Evolutionary conservation across 2,888 invertebrate species (phyloP), one percentile per base, ranked within the genome.

Genomic region (Cerceris rybyensis): DNA sequence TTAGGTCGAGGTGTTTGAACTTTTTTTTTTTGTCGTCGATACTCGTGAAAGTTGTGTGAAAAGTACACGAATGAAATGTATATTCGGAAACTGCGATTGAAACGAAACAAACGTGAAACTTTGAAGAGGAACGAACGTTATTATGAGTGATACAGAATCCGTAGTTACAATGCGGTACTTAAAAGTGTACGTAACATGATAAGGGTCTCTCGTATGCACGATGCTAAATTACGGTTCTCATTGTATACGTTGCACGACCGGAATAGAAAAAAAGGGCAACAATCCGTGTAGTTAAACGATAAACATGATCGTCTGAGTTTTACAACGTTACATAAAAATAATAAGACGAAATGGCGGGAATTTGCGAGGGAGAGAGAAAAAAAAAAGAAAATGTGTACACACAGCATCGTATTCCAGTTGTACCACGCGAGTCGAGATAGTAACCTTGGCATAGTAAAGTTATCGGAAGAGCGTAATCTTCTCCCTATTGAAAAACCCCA

Each of bases 361-460:
- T 73, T 59, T 11, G 54, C 66, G 50, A 52, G 68, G 41, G 65
- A 67, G 69, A 75, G 59, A 42, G 13, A 28, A 50, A n/a, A 50
- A 50, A 50, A n/a, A 9, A 9, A 50, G 6, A 46, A n/a, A 50
- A 50, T 7, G 50, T 50, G n/a, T 50, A 28, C 43, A 14, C 50
- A n/a, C 63, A 60, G 17, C 43, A 54, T 75, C 60, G 52, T 59
- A 41, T 76, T 52, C 76, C n/a, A 55, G 46, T 5, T 60, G 55
- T 14, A 64, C 52, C 59, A 46, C 70, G 46, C 80, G 78, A 59
- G 69, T 64, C 73, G 72, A 71, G 79, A 73, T 82, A 71, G 78
- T 82, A 81, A 85, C 86, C 86, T 86, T 85, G 84, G 80, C 73
- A 76, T 66, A 72, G 75, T 79, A 70, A 78, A 81, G 75, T 82